Evolutionary conservation across 2,888 invertebrate species (phyloP).

Genomic region (Busseola fusca): DNA sequence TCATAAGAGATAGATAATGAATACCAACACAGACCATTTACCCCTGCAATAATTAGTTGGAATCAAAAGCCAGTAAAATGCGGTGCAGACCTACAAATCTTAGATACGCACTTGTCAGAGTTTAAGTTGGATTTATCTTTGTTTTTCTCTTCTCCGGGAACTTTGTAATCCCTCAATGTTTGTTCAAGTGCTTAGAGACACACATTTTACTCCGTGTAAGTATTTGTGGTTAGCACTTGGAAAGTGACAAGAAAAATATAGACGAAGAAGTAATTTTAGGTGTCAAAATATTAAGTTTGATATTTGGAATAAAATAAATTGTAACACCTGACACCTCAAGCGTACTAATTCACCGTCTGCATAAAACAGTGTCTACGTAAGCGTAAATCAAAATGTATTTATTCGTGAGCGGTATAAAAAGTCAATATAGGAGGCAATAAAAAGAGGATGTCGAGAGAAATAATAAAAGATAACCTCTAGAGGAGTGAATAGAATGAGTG

Average conservation of each 20-base stretch:
- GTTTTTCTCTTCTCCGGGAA: constrained; percentile 80
- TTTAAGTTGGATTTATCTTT: constrained; percentile 85
- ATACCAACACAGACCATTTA: constrained; percentile 63
- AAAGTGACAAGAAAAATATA: constrained; percentile 34
- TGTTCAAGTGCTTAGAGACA: constrained; percentile 79
- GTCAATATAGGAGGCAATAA: constrained; percentile 88
- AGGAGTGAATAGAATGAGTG: constrained; percentile 86
- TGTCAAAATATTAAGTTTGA: constrained; percentile 21
- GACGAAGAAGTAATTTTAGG: background rate
- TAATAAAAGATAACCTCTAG: constrained; percentile 88
- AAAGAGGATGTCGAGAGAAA: constrained; percentile 85
- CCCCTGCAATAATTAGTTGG: constrained; percentile 70
- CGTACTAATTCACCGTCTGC: constrained; percentile 84
- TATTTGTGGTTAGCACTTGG: constrained; percentile 60
- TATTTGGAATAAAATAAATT: constrained; percentile 57
- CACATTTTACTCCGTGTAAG: constrained; percentile 68
- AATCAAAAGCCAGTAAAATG: constrained; percentile 69
- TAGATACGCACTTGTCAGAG: constrained; percentile 69
- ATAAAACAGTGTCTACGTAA: constrained; percentile 80
- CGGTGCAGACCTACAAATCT: constrained; percentile 71
- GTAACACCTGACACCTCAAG: constrained; percentile 77
- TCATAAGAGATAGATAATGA: constrained; percentile 3
- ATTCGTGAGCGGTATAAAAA: constrained; percentile 87
- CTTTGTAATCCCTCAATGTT: constrained; percentile 83
- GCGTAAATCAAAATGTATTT: constrained; percentile 89